Evolutionary conservation across 2,797 vertebrate genomes (phyloP).

Genomic region (Macropus fuliginosus): DNA sequence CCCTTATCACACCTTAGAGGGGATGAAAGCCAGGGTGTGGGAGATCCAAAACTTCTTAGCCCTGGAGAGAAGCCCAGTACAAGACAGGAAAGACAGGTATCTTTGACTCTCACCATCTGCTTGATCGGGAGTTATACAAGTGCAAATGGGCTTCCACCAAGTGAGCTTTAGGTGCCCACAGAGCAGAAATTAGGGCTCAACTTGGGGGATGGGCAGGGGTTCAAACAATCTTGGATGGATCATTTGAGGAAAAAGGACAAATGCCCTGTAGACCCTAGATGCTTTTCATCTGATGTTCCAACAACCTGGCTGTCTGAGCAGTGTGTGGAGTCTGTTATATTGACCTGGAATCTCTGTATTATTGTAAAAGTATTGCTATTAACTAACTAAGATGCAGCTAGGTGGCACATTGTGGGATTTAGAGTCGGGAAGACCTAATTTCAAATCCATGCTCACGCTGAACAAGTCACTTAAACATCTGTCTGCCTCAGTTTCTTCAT

Average conservation of each 20-base stretch:
- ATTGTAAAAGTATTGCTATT: not conserved
- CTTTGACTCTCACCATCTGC: too few species aligned
- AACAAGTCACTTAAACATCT: not conserved
- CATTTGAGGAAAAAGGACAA: not conserved
- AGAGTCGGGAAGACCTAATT: not conserved
- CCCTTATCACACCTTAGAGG: too few species aligned
- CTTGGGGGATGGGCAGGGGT: not conserved
- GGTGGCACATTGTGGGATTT: not conserved
- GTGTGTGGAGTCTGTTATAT: not conserved
- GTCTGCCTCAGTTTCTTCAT: not conserved
- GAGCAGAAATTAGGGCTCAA: not conserved
- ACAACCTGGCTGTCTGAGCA: not conserved
- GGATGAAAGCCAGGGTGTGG: too few species aligned
- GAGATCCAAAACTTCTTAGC: too few species aligned
- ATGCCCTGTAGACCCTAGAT: not conserved
- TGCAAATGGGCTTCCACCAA: not conserved
- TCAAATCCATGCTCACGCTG: not conserved
- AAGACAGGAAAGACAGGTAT: too few species aligned
- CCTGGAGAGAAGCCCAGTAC: too few species aligned
- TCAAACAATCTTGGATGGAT: not conserved
- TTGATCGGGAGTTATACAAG: too few species aligned
- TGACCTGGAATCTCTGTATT: not conserved
- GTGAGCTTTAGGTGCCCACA: not conserved
- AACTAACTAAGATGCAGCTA: not conserved
- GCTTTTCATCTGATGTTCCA: not conserved